Evolutionary conservation across 2,797 vertebrate species (phyloP), one percentile per base, ranked within the genome.

Genomic region (Rhadinocentrus ornatus): DNA sequence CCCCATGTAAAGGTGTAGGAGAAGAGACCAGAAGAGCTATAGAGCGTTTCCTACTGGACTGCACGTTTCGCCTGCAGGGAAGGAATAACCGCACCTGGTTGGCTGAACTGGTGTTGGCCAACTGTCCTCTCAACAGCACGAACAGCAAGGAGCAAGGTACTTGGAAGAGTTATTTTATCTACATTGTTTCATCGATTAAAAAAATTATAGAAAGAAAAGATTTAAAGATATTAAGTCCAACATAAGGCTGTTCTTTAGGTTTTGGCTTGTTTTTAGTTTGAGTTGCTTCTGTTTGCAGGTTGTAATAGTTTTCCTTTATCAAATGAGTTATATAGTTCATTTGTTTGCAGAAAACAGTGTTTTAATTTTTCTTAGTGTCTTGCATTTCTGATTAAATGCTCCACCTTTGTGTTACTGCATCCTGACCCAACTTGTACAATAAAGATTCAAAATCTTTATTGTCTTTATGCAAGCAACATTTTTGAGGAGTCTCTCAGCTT

Each of bases 11-110:
- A 91, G 96, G 95, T 75, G 94, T 98, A 10, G 94, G 94, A 0
- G 97, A 97, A 78, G 97, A 99, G 93, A 99, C 96, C 0, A 96
- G 96, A 87, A 97, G 94, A 89, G 95, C 96, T 82, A 92, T 99
- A 67, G 97, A 97, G 60, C 96, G 96, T n/a, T 96, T 96, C 65
- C 95, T 99, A 56, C 94, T 99, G 59, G 98, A 99, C 92, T 98
- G 97, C 93, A 99, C 98, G 90, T 96, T 99, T 92, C 94, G 98
- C 58, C 91, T 99, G 81, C 98, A 99, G 94, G 98, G 98, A 82
- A 96, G 98, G 85, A 99, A 99, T 90, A 99, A 99, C 87, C 95
- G 98, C 77, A 99, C 97, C 0, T 99, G 98, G 98, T 96, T 99
- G 85, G 97, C 97, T 65, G 98, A 99, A 86, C 93, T 99, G 86